These are phyloP conservation scores for Anticlea derivata DNA, from an alignment of 2,888 invertebrate genomes.

Conservation along the genomic window DNA sequence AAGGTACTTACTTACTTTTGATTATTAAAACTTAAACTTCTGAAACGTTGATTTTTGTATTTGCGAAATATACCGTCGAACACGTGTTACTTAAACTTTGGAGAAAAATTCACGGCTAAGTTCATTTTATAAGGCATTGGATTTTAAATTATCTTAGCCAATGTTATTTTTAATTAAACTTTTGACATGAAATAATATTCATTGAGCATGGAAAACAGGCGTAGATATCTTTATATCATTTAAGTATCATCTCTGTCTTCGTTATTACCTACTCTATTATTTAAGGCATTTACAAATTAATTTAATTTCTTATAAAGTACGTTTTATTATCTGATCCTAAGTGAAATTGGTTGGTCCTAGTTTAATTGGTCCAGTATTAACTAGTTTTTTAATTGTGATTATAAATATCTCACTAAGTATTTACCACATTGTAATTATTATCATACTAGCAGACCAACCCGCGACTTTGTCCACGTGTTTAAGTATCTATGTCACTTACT, in stretches of 20 bases:
- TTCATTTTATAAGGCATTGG: not conserved
- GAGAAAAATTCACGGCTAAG: too few relatives aligned
- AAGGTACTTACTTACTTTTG: too few relatives aligned
- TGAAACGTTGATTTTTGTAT: not conserved
- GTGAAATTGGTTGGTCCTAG: conserved; percentile 13
- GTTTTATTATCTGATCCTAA: conserved; percentile 16
- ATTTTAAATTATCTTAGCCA: conserved; percentile 20
- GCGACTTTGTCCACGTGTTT: too few relatives aligned
- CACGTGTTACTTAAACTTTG: too few relatives aligned
- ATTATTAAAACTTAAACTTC: not conserved
- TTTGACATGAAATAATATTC: conserved; percentile 28
- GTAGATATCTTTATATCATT: conserved; percentile 28
- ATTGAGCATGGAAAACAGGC: conserved; percentile 33
- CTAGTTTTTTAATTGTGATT: not conserved
- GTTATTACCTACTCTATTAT: conserved; percentile 33
- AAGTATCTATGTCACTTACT: too few relatives aligned
- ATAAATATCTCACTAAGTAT: too few relatives aligned
- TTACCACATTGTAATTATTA: too few relatives aligned
- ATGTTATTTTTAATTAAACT: conserved; percentile 25
- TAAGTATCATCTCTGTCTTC: conserved; percentile 26
- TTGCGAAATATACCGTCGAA: too few relatives aligned
- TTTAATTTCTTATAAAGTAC: conserved; percentile 11
- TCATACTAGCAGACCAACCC: too few relatives aligned
- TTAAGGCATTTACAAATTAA: conserved; percentile 26
- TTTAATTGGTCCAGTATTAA: conserved; percentile 1